phyloP scores from a whole-genome alignment of 2,888 invertebrate species.

The Drosophila lutescens region DNA sequence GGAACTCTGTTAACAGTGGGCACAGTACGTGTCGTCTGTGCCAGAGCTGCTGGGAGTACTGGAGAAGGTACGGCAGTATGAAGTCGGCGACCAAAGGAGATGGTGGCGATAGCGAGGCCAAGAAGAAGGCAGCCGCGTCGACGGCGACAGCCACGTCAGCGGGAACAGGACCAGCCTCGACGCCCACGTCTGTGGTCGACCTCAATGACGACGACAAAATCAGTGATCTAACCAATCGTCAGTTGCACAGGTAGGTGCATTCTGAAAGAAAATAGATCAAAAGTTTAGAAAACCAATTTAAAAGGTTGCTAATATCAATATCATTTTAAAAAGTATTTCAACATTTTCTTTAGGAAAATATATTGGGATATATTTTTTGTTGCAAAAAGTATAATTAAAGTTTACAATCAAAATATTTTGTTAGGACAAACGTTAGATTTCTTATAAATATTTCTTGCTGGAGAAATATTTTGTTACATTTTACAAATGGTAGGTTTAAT shows the following conservation, averaged over 20 bases:
- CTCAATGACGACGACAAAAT: slow-evolving; percentile 85
- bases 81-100: slow-evolving; percentile 87
- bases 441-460: neutral
- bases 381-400: too few species aligned
- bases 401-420: neutral
- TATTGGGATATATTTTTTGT: too few species aligned
- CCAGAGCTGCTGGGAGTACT: slow-evolving; percentile 97
- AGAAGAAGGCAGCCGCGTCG: slow-evolving; percentile 82
- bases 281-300: neutral
- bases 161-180: slow-evolving; percentile 45
- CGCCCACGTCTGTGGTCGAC: slow-evolving; percentile 59
- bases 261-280: slow-evolving; percentile 4
- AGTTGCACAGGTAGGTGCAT: slow-evolving; percentile 81
- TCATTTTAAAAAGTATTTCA: neutral
- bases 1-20: slow-evolving; percentile 98
- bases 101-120: slow-evolving; percentile 84
- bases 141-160: slow-evolving; percentile 52
- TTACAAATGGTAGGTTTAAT: neutral
- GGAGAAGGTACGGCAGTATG: slow-evolving; percentile 99
- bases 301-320: neutral
- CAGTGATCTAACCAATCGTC: slow-evolving; percentile 84
- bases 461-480: neutral
- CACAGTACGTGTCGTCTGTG: slow-evolving; percentile 97
- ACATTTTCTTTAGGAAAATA: neutral
- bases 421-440: neutral